A percentile compares a stretch with the other conserved stretches of the same genome.
These are phyloP conservation scores for Epinotia bilunana DNA, from an alignment of 2,888 invertebrate species.

Conservation along the genomic window DNA sequence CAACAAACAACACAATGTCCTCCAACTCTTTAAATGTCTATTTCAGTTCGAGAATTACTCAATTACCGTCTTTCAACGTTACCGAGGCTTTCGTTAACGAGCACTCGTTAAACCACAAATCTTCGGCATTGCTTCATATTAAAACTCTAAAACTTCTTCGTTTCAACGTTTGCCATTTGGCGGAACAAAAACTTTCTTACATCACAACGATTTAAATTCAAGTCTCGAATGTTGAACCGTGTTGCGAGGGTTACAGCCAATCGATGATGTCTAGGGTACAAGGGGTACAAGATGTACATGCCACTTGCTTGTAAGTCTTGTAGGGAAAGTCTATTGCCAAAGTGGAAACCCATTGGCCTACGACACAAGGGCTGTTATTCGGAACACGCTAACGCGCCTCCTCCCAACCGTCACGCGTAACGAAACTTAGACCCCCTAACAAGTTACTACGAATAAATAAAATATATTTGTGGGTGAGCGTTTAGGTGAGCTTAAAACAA, in stretches of 20 bases:
- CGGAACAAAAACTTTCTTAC: conserved; percentile 80
- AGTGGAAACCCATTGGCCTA: not conserved
- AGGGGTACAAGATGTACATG: conserved; percentile 3
- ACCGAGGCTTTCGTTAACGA: conserved; percentile 70
- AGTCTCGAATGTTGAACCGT: conserved; percentile 63
- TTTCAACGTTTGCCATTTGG: conserved; percentile 73
- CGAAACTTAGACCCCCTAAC: too few relatives aligned
- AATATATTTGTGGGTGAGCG: too few relatives aligned
- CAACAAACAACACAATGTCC: conserved; percentile 47
- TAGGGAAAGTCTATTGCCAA: not conserved
- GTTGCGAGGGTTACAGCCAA: conserved; percentile 32
- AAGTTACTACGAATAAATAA: too few relatives aligned
- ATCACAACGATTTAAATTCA: conserved; percentile 80
- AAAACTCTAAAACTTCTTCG: conserved; percentile 79
- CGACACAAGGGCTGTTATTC: too few relatives aligned
- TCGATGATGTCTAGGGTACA: conserved; percentile 26
- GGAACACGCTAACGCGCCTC: too few relatives aligned
- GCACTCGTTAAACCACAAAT: conserved; percentile 80
- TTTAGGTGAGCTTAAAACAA: too few relatives aligned
- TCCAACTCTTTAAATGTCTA: conserved; percentile 54
- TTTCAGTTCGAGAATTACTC: conserved; percentile 60
- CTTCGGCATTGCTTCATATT: conserved; percentile 81
- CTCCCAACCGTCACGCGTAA: too few relatives aligned
- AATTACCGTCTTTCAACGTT: conserved; percentile 68
- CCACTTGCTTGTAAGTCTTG: conserved; percentile 1